phyloP scores from a whole-genome alignment of 1,140 invertebrate species.

The Zaprionus lachaisei region DNA sequence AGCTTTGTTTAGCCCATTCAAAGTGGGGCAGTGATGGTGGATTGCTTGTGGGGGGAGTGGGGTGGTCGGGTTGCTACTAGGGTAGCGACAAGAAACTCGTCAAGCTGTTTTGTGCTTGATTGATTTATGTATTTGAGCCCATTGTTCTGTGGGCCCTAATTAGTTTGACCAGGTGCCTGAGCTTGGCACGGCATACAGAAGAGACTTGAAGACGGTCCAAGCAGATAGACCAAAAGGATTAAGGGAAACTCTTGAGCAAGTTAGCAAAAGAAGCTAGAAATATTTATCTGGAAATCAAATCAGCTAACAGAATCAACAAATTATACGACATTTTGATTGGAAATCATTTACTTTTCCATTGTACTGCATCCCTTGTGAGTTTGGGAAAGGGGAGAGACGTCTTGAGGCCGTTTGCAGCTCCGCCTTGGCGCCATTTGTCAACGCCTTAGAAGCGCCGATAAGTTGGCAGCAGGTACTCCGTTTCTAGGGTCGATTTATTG shows the following conservation, averaged over 20 bases:
- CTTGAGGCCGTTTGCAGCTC: background rate
- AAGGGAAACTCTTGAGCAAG: background rate
- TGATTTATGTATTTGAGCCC: conserved; percentile 77
- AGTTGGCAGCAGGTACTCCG: conserved; percentile 48
- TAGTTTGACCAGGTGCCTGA: conserved; percentile 74
- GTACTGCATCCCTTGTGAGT: background rate
- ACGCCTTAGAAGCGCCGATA: conserved; percentile 60
- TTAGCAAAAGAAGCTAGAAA: background rate
- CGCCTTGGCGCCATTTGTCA: conserved; percentile 59
- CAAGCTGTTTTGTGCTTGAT: conserved; percentile 76
- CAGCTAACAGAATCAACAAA: background rate
- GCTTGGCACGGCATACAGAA: conserved; percentile 7
- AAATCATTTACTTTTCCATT: background rate
- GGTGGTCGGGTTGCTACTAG: background rate
- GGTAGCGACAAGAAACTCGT: conserved; percentile 65
- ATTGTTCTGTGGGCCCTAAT: conserved; percentile 71
- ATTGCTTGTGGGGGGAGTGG: background rate
- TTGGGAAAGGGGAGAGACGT: too few species aligned
- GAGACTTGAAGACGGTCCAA: background rate
- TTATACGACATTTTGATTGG: background rate
- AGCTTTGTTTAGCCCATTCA: conserved; percentile 29
- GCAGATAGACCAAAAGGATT: background rate
- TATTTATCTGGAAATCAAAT: background rate
- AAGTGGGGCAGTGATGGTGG: background rate
- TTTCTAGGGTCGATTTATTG: conserved; percentile 60